Evolutionary conservation across 92 coral and sea anemone species (phyloP), one percentile per base, ranked within the genome.

Genomic region (Ricordea florida): DNA sequence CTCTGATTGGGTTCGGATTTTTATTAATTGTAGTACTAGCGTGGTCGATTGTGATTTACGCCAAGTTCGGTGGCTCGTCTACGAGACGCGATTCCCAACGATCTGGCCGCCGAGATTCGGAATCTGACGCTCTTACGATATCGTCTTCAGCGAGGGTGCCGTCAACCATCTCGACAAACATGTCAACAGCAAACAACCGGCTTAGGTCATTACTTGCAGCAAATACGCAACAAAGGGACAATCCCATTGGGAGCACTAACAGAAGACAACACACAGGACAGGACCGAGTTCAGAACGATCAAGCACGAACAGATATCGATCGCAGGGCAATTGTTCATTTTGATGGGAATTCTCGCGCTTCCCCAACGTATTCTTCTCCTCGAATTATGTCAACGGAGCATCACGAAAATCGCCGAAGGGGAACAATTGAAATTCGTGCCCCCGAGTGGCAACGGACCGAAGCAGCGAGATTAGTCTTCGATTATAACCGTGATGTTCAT

Each of bases 141-240:
- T 37, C 65, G 21, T 70, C 41, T 15, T 14, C 11, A n/a, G 28
- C 4, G 41, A 65, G 42, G 77, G 77, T 10, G 66, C 45, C 31
- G 31, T 70, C 77, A 70, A 70, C 77, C 11, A 38, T 70, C 17
- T 70, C 77, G 1, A 70, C 77, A 6, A 30, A 37, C 42, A 70
- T 52, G 38, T 70, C 77, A 1, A 2, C 45, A 13, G 37, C 62
- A 13, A 14, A 27, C 37, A 23, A 51, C 56, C 77, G 45, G 11
- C 56, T 65, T 16, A 53, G 56, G 9, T 26, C 52, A n/a, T 70
- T 65, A 17, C 14, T 41, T 42, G 77, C 53, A 17, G 41, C 41
- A 2, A 56, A 26, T 23, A 17, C 8, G 6, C 77, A 20, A 17
- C 49, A 65, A 18, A 37, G 53, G 26, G 26, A 38, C 22, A 17